Base-by-base conservation (phyloP, 2,113 vertebrate species). In the human region DNA sequence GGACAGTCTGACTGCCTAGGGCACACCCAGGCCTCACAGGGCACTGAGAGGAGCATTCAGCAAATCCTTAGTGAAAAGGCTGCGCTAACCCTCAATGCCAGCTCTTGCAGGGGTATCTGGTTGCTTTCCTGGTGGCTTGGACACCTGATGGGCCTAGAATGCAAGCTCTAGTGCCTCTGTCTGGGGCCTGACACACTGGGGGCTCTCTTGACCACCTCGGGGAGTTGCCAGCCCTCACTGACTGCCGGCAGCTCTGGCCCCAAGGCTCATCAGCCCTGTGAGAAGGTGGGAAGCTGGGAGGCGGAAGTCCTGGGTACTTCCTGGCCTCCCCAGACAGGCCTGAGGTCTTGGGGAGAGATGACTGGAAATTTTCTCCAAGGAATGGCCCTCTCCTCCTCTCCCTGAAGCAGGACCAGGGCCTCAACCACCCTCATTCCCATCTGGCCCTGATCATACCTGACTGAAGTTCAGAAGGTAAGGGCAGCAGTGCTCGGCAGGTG, bases 51-150 rank as follows among this genome's bases (percentile, higher is more conserved):
- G 23, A 12, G 18, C 3, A 0, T 8, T 55, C 22, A 0, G 25
- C 55, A 50, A 2, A 5, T 12, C 23, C 18, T 38, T 20, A 17
- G 5, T 2, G 2, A 11, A 23, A 38, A 87, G 27, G 9, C 78
- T 35, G 20, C 0, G 1, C 43, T 35, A 10, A 59, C 16, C 66
- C 14, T 2, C 3, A 16, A 2, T 0, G 5, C 38, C 73, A 52
- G 38, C 32, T 75, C 45, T 50, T 18, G 3, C 38, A 35, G 79
- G 32, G 17, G 20, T 7, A 27, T 4, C 18, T 7, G 4, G 32
- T 25, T 25, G 5, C 18, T 35, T n/a, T 72, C 38, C 73, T 20
- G 66, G 72, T 10, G 48, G n/a, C 64, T 73, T 52, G 6, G 92
- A 25, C 10, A 13, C 35, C 12, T 45, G 59, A 17, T 48, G 38